phyloP scores from a whole-genome alignment of 2,888 invertebrate species.

The Trisateles emortualis region DNA sequence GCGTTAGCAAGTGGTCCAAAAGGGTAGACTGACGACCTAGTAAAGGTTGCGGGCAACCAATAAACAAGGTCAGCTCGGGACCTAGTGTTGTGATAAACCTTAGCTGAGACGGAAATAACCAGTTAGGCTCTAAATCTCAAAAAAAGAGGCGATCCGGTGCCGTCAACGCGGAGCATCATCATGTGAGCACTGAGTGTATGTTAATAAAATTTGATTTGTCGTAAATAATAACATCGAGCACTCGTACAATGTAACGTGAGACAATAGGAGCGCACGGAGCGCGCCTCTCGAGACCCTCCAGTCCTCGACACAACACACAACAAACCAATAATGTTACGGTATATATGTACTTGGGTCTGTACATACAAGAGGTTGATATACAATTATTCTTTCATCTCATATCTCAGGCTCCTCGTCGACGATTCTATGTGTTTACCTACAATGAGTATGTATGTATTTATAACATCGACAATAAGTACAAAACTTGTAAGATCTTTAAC shows the following conservation, averaged over 20 bases:
- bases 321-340: conserved; percentile 45
- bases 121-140: too few relatives aligned
- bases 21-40: too few relatives aligned
- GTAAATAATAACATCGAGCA: conserved; percentile 22
- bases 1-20: too few relatives aligned
- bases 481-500: too few relatives aligned
- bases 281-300: conserved; percentile 37
- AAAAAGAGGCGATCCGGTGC: too few relatives aligned
- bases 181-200: conserved; percentile 26
- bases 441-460: conserved; percentile 20
- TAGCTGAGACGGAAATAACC: too few relatives aligned
- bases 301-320: conserved; percentile 26
- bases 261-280: conserved; percentile 1
- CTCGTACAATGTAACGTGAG: conserved; percentile 20
- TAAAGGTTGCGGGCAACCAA: too few relatives aligned
- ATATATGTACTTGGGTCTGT: too few relatives aligned
- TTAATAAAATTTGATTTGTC: conserved; percentile 27
- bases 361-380: conserved; percentile 29
- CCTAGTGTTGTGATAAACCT: too few relatives aligned
- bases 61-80: too few relatives aligned
- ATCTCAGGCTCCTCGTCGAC: conserved; percentile 32
- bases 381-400: conserved; percentile 8
- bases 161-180: conserved; percentile 24
- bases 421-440: conserved; percentile 27
- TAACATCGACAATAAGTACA: too few relatives aligned